Evolutionary conservation across 2,113 vertebrate species (phyloP).

Genomic region (Sialia sialis): DNA sequence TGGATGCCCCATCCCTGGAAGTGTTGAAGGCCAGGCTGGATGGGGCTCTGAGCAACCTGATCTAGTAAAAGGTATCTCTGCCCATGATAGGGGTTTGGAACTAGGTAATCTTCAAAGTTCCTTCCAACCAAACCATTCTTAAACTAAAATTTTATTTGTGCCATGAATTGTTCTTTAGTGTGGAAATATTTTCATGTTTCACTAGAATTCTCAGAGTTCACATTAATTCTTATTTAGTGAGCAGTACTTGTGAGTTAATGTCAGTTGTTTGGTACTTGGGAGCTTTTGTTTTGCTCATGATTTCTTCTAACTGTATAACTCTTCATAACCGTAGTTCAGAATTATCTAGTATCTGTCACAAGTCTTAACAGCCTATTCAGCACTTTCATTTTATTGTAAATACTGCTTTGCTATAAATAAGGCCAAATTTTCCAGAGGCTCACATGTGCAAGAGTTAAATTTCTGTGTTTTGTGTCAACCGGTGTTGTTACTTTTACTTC

Average conservation of each 20-base stretch:
- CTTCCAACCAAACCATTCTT: not conserved
- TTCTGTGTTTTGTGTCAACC: not conserved
- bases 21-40: not conserved
- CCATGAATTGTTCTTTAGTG: not conserved
- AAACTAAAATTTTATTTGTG: not conserved
- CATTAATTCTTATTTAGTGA: not conserved
- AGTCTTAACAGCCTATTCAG: not conserved
- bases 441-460: not conserved
- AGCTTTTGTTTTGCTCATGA: not conserved
- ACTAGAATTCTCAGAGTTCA: not conserved
- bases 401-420: not conserved
- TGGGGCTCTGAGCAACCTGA: not conserved
- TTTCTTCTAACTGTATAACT: not conserved
- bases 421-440: not conserved
- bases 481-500: not conserved
- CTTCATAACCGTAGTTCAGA: not conserved
- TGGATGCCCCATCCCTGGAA: not conserved
- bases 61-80: not conserved
- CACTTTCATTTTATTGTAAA: not conserved
- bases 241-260: not conserved
- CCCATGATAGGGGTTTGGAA: not conserved
- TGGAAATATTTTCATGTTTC: not conserved
- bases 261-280: not conserved
- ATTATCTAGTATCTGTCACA: not conserved
- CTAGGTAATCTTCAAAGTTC: not conserved